Evolutionary conservation across 2,888 invertebrate genomes (phyloP).

Genomic region (Diaprepes abbreviatus): DNA sequence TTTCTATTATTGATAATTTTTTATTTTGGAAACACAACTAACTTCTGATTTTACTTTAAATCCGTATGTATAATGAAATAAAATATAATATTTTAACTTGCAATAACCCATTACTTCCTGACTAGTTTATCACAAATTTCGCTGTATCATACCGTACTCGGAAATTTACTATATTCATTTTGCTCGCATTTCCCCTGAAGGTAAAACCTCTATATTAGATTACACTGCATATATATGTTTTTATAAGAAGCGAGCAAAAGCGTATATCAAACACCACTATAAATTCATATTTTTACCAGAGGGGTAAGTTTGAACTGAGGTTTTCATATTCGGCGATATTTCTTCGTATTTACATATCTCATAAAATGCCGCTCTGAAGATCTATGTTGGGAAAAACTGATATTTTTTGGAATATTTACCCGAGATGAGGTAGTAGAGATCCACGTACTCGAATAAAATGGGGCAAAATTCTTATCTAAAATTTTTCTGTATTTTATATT

Average conservation of each 20-base stretch:
- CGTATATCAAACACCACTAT: conserved; percentile 61
- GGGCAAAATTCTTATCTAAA: conserved; percentile 38
- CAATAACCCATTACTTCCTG: no score
- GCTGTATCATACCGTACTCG: no score
- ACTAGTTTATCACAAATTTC: no score
- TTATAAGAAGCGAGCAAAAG: conserved; percentile 44
- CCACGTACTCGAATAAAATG: conserved; percentile 41
- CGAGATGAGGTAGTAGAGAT: conserved; percentile 33
- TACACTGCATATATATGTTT: conserved; percentile 39
- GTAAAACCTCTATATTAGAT: conserved; percentile 36
- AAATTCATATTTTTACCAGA: conserved; percentile 59
- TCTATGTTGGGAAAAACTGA: conserved; percentile 58
- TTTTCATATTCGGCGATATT: conserved; percentile 64
- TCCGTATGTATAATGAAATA: no score
- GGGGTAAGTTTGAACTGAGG: conserved; percentile 63
- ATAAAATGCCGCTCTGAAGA: conserved; percentile 60
- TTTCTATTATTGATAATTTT: no score
- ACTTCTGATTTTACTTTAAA: no score
- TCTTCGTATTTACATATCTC: conserved; percentile 66
- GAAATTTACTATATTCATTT: background rate
- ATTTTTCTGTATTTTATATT: conserved; percentile 32
- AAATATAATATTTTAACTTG: no score
- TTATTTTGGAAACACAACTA: no score
- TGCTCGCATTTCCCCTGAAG: background rate
- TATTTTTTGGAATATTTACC: conserved; percentile 59